Evolutionary conservation across 35 echinoderm and acorn worm species (phyloP).

Genomic region (Anneissia japonica): DNA sequence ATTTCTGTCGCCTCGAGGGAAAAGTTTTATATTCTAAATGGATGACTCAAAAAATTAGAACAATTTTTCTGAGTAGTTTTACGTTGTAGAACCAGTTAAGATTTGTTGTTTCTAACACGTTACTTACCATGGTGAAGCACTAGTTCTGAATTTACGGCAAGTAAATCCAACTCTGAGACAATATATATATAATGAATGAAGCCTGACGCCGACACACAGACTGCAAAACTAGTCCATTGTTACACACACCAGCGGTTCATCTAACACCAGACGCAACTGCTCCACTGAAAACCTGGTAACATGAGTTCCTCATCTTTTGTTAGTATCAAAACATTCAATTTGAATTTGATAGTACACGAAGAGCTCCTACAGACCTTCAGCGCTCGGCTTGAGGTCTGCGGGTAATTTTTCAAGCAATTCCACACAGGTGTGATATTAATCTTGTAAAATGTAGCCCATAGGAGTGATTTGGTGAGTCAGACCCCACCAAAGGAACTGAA

Average conservation of each 20-base stretch:
- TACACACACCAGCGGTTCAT: not conserved
- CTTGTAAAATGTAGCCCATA: not conserved
- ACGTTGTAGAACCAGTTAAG: not conserved
- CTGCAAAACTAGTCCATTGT: not conserved
- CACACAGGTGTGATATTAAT: not conserved
- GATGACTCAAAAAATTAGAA: slow-evolving; percentile 2
- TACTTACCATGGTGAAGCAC: not conserved
- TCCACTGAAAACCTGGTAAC: not conserved
- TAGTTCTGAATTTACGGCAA: not conserved
- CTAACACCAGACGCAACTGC: not conserved
- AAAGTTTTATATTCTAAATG: not conserved
- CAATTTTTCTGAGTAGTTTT: not conserved
- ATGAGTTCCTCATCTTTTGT: not conserved
- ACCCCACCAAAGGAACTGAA: not conserved
- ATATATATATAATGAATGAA: not conserved
- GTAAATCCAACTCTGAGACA: not conserved
- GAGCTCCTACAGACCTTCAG: not conserved
- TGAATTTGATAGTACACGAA: not conserved
- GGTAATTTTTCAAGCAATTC: not conserved
- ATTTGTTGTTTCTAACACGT: not conserved
- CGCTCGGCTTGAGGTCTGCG: not conserved
- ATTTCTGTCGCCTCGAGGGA: not conserved
- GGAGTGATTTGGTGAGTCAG: not conserved
- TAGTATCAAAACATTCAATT: not conserved
- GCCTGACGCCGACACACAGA: not conserved